These are phyloP conservation scores for Clarias laeviceps DNA, from an alignment of 2,797 vertebrate genomes.

Conservation along the genomic window DNA sequence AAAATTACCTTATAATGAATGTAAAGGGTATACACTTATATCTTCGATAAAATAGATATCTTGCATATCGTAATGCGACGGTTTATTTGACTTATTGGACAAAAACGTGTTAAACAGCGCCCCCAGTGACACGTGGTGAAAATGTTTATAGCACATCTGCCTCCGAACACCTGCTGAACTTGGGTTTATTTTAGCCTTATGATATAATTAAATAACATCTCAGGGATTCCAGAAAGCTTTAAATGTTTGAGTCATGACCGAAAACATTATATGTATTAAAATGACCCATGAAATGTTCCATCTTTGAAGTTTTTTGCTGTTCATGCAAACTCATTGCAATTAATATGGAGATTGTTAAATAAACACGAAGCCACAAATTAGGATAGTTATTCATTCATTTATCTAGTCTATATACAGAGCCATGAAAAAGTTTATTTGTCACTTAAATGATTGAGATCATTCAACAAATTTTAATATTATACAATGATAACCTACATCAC, in stretches of 20 bases:
- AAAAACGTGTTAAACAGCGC: background rate
- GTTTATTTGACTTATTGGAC: background rate
- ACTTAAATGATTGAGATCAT: too few relatives aligned
- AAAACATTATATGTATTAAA: background rate
- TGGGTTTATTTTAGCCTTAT: background rate
- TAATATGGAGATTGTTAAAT: background rate
- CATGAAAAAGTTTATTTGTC: too few relatives aligned
- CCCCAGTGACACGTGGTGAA: background rate
- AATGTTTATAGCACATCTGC: background rate
- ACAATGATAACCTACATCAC: too few relatives aligned
- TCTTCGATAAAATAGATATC: background rate
- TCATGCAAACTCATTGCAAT: background rate
- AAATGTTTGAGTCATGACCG: background rate
- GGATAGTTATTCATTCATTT: background rate
- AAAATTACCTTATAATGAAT: background rate
- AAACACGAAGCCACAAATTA: background rate
- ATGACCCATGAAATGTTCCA: background rate
- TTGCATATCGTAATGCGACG: background rate
- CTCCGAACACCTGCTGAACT: background rate
- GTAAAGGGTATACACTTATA: background rate
- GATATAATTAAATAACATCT: background rate
- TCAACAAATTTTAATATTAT: too few relatives aligned
- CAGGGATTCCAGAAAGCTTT: background rate
- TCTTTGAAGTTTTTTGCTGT: background rate
- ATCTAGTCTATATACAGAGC: background rate